These are phyloP conservation scores for Battus philenor DNA, from an alignment of 1,140 invertebrate species.

Conservation along the genomic window DNA sequence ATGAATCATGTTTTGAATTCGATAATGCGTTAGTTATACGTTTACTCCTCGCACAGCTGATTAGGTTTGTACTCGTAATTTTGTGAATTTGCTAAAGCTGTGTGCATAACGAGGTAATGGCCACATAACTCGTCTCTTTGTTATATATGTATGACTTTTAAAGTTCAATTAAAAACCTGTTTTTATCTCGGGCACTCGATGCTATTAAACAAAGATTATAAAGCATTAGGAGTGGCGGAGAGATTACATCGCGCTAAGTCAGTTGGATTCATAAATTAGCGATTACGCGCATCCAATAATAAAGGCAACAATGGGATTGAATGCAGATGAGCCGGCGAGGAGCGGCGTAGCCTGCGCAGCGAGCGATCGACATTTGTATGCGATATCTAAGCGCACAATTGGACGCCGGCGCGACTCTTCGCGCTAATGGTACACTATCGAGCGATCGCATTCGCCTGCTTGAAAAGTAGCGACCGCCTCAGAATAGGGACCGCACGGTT, in stretches of 20 bases:
- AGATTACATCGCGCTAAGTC: conserved; percentile 35
- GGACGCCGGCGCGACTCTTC: conserved; percentile 69
- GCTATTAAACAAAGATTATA: neutral
- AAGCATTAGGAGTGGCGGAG: conserved; percentile 5
- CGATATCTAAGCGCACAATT: conserved; percentile 74
- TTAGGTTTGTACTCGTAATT: no score
- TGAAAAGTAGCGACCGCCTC: conserved; percentile 63
- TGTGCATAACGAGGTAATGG: no score
- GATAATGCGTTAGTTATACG: no score
- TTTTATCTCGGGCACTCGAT: no score
- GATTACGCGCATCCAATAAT: conserved; percentile 66
- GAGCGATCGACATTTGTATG: conserved; percentile 73
- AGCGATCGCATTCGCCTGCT: conserved; percentile 51
- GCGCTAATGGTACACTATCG: conserved; percentile 73
- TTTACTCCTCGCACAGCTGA: no score
- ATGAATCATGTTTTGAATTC: no score
- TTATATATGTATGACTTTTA: no score
- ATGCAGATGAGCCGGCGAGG: conserved; percentile 62
- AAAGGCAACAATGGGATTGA: conserved; percentile 73
- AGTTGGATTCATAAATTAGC: conserved; percentile 60
- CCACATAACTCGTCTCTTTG: no score
- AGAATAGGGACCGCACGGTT: conserved; percentile 18
- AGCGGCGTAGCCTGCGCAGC: conserved; percentile 31
- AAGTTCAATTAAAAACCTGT: no score
- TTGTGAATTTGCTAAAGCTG: no score